These are phyloP conservation scores for Sebastes nivosus DNA, from an alignment of 2,797 vertebrate species.

Conservation along the genomic window DNA sequence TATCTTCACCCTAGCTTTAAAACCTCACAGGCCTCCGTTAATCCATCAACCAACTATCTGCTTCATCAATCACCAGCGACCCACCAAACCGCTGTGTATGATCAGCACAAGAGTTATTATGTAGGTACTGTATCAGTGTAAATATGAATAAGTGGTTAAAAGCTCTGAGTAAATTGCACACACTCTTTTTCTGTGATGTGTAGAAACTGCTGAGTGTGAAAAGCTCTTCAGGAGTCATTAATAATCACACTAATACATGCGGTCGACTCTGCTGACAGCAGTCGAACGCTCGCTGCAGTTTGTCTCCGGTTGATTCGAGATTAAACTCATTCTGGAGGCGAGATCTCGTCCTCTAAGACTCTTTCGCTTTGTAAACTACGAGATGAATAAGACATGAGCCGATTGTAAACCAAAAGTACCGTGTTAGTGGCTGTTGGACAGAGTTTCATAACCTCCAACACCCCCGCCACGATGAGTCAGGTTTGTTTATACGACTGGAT, in stretches of 20 bases:
- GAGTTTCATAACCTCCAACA: neutral
- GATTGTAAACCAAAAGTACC: neutral
- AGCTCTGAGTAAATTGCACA: constrained; percentile 17
- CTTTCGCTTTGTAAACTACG: neutral
- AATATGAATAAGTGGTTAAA: constrained; percentile 42
- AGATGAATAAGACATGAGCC: neutral
- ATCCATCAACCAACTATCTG: neutral
- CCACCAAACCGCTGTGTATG: neutral
- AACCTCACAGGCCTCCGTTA: neutral
- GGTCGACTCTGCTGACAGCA: constrained; percentile 1
- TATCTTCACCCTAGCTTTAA: neutral
- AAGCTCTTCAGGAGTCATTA: constrained; percentile 31
- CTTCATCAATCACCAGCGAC: neutral
- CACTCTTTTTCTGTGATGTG: constrained; percentile 6
- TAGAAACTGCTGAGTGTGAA: constrained; percentile 39
- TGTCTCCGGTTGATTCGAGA: neutral
- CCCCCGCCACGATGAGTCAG: neutral
- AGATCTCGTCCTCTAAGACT: neutral
- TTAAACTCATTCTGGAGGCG: neutral
- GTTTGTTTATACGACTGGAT: neutral
- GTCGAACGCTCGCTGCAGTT: neutral
- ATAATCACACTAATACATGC: constrained; percentile 17
- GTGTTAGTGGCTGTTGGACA: neutral
- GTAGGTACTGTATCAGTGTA: neutral
- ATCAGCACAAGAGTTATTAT: neutral